phyloP scores from a whole-genome alignment of 1,140 invertebrate species.

The Acromyrmex echinatior region DNA sequence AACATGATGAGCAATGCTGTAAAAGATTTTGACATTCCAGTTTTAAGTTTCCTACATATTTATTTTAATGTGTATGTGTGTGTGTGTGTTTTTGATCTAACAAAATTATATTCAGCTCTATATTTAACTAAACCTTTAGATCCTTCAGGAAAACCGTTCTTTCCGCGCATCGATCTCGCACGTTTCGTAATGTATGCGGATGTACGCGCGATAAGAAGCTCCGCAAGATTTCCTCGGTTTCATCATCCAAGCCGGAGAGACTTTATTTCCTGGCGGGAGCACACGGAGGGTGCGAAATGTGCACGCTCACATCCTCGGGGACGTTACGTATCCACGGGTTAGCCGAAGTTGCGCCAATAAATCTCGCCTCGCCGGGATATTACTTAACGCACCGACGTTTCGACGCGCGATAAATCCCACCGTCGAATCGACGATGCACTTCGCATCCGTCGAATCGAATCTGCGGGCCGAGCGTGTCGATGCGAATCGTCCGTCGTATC shows the following conservation, averaged over 20 bases:
- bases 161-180: constrained; percentile 12
- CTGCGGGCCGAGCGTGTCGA: constrained; percentile 23
- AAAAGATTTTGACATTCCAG: too few species aligned
- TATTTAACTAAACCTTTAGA: too few species aligned
- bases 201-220: constrained; percentile 58
- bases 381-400: constrained; percentile 72
- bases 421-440: constrained; percentile 54
- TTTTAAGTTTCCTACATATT: too few species aligned
- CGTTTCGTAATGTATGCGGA: constrained; percentile 6
- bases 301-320: constrained; percentile 49
- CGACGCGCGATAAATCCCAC: constrained; percentile 70
- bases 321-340: constrained; percentile 33
- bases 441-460: constrained; percentile 40
- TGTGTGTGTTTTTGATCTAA: too few species aligned
- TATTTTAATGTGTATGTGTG: too few species aligned
- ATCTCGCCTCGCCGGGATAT: constrained; percentile 68
- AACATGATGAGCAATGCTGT: too few species aligned
- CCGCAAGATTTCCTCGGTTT: constrained; percentile 69
- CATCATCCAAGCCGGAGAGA: constrained; percentile 56
- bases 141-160: too few species aligned
- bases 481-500: constrained; percentile 59
- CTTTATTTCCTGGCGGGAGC: constrained; percentile 71
- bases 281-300: constrained; percentile 5
- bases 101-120: too few species aligned
- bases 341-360: constrained; percentile 65